Evolutionary conservation across 2,888 invertebrate genomes (phyloP).

Genomic region (Agrotis puta): DNA sequence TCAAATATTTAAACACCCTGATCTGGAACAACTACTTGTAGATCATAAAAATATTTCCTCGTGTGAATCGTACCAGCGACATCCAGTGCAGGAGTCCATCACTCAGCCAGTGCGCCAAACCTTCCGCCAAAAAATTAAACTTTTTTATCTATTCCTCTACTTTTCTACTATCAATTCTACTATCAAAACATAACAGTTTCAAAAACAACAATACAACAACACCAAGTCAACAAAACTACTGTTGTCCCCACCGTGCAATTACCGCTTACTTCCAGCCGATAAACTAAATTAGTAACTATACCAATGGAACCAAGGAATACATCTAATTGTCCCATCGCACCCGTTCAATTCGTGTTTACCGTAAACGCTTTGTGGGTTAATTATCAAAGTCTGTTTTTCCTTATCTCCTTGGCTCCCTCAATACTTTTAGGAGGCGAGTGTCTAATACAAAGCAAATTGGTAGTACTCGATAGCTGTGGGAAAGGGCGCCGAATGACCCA

Average conservation of each 20-base stretch:
- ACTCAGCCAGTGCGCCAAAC: too few species aligned
- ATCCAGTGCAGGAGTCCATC: too few species aligned
- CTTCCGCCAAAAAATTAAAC: neutral
- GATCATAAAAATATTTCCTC: too few species aligned
- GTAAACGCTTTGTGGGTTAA: conserved; percentile 80
- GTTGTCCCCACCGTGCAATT: conserved; percentile 15
- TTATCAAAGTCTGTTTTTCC: conserved; percentile 79
- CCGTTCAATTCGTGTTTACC: conserved; percentile 78
- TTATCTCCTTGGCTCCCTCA: conserved; percentile 71
- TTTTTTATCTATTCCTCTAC: neutral
- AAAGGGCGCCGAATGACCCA: conserved; percentile 84
- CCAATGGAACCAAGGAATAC: conserved; percentile 67
- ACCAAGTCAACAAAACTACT: neutral
- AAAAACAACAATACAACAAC: neutral
- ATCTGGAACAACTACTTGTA: neutral
- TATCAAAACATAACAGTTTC: neutral
- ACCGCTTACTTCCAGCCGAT: conserved; percentile 41
- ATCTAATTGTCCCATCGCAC: conserved; percentile 75
- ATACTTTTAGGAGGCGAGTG: conserved; percentile 79
- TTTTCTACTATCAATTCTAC: too few species aligned
- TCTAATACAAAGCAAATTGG: conserved; percentile 87
- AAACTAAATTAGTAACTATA: conserved; percentile 64
- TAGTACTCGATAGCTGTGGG: conserved; percentile 84
- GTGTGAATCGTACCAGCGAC: too few species aligned
- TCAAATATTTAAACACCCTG: too few species aligned